phyloP scores from a whole-genome alignment of 2,888 invertebrate genomes.

The Zeuzera pyrina region DNA sequence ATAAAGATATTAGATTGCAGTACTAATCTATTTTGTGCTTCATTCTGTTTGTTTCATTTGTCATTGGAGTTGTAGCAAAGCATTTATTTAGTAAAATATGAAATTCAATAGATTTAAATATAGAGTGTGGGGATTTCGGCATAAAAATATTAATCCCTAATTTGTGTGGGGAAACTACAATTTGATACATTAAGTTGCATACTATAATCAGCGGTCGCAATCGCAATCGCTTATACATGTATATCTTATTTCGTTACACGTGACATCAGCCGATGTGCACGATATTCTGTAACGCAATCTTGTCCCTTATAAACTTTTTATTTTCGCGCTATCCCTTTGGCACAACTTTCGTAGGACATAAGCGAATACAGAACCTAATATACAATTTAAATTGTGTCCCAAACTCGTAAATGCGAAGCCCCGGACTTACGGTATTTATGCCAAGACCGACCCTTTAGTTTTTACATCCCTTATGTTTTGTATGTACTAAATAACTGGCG shows the following conservation, averaged over 20 bases:
- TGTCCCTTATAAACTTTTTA: conserved; percentile 41
- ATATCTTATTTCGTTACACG: conserved; percentile 7
- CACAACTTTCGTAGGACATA: conserved; percentile 24
- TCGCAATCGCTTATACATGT: too few species aligned
- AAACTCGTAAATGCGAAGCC: conserved; percentile 33
- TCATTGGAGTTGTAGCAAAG: too few species aligned
- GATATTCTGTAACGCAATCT: conserved; percentile 37
- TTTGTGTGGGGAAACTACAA: too few species aligned
- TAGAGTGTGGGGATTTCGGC: too few species aligned
- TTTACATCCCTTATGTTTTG: conserved; percentile 36
- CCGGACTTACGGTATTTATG: conserved; percentile 27
- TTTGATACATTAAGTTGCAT: too few species aligned
- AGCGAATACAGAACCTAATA: conserved; percentile 35
- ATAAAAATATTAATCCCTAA: too few species aligned
- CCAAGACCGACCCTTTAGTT: conserved; percentile 33
- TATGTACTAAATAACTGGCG: conserved; percentile 27
- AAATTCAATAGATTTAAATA: too few species aligned
- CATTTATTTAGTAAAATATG: too few species aligned
- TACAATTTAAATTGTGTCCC: conserved; percentile 59
- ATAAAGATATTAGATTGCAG: too few species aligned
- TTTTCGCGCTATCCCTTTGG: conserved; percentile 30
- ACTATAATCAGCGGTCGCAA: too few species aligned
- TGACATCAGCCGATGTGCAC: conserved; percentile 26
- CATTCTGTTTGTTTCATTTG: too few species aligned
- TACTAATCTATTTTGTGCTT: too few species aligned